Evolutionary conservation across 2,888 invertebrate genomes (phyloP).

Genomic region (Lomographa bimaculata): DNA sequence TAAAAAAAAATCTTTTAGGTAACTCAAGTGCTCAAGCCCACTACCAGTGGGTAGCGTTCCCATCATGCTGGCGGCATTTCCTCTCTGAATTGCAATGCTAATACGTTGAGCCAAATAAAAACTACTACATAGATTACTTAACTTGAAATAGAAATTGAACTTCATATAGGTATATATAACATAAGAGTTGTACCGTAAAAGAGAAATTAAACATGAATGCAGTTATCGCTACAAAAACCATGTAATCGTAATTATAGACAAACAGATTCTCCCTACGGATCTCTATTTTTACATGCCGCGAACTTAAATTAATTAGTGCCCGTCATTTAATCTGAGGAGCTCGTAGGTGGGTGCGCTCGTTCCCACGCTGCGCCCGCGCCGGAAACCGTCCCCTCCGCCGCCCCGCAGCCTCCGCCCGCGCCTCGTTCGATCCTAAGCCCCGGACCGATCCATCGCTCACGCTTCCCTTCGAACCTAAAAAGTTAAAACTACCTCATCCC

Average conservation of each 20-base stretch:
- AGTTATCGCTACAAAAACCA: constrained; percentile 11
- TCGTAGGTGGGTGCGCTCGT: constrained; percentile 72
- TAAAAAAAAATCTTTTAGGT: too few relatives aligned
- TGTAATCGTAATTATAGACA: constrained; percentile 27
- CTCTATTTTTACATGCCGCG: constrained; percentile 55
- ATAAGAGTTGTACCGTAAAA: too few relatives aligned
- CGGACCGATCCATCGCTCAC: constrained; percentile 71
- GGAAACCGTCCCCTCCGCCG: constrained; percentile 63
- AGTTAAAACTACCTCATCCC: constrained; percentile 51
- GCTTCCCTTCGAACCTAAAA: constrained; percentile 64
- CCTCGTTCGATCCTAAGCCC: constrained; percentile 61
- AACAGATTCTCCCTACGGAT: constrained; percentile 41
- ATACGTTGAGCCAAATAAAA: too few relatives aligned
- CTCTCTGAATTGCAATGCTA: too few relatives aligned
- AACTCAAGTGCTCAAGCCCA: too few relatives aligned
- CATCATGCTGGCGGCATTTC: too few relatives aligned
- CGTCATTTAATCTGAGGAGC: constrained; percentile 74
- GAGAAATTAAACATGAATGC: constrained; percentile 18
- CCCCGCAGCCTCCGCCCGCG: constrained; percentile 50
- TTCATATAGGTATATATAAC: too few relatives aligned
- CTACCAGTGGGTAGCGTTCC: too few relatives aligned
- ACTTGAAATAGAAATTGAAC: too few relatives aligned
- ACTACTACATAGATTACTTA: too few relatives aligned
- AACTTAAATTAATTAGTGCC: constrained; percentile 76
- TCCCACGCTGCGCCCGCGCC: constrained; percentile 79